A percentile compares a stretch with the other conserved stretches of the same genome.
Conservation (phyloP, 2,113 vertebrate genomes). For the Junco hyemalis region DNA sequence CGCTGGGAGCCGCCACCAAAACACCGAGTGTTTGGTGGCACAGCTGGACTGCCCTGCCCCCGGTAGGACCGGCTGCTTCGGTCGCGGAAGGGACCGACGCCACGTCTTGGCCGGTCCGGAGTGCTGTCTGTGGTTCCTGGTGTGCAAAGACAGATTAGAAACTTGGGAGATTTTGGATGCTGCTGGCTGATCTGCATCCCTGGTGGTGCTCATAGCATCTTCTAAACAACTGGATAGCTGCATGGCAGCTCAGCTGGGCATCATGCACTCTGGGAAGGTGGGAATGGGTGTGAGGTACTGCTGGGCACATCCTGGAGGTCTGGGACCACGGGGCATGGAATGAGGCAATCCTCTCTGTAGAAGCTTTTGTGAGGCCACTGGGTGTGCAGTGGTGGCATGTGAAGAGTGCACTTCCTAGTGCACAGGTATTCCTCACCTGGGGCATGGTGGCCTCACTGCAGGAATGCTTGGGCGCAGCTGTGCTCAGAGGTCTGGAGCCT, state of each 20-base stretch:
- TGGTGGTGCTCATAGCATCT: rapidly evolving
- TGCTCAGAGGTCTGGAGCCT: background rate
- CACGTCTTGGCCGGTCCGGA: background rate
- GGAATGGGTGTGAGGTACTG: background rate
- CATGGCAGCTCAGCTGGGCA: background rate
- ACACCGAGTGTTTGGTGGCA: background rate
- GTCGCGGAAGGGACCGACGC: background rate
- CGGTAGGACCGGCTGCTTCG: no score
- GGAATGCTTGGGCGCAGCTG: background rate
- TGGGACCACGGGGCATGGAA: rapidly evolving
- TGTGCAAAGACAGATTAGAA: background rate
- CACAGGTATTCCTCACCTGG: background rate
- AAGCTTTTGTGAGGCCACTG: rapidly evolving
- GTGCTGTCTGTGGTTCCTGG: background rate
- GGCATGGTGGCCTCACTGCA: rapidly evolving
- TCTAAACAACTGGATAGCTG: background rate
- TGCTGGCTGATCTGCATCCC: background rate
- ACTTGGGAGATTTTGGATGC: background rate
- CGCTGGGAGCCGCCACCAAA: background rate
- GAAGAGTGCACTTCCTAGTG: background rate
- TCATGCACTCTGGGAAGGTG: background rate
- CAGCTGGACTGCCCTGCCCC: background rate
- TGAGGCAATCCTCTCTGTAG: background rate
- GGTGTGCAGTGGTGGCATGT: rapidly evolving
- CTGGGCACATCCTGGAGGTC: background rate